Base-by-base conservation (phyloP, 2,113 vertebrate species). In the Myodes glareolus region DNA sequence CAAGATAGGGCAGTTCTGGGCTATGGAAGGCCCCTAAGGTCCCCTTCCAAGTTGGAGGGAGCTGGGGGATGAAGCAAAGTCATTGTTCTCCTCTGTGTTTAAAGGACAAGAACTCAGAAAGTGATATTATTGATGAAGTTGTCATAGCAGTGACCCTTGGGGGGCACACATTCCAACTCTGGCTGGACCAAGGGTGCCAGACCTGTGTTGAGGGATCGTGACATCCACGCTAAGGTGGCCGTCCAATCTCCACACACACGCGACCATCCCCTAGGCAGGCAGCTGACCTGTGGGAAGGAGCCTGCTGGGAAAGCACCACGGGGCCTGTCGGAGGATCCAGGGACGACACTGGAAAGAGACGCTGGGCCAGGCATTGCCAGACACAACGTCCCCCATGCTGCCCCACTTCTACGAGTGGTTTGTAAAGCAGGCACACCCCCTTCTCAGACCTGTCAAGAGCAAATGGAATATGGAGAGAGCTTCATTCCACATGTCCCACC, bases 81-180 rank as follows among this genome's bases (percentile, higher is more conserved):
- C 90, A 97, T 98, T 98, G 98, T 98, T 97, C 98, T 98, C 97
- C 96, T 77, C 80, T 36, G 98, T 98, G 98, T 97, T 98, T 98
- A 97, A 98, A 98, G 97, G 98, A 98, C 97, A 95, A 93, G 97
- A 98, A 98, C 98, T 96, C 95, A 91, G 98, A 98, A 98, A 98
- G 98, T 97, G 82, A 96, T 98, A 98, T 98, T 98, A 98, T 98
- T 98, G 98, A 98, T 98, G 98, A 94, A 96, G 86, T 99, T 78
- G 14, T 98, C 98, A 98, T 98, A 95, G 98, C 98, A 98, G 98
- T 98, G 87, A 97, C 97, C 98, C 98, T 98, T 98, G 98, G 97
- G 97, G 97, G 98, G 98, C 98, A 98, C 97, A 96, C 98, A 98
- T 98, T 99, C 98, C 97, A 58, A 98, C 98, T 98, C 68, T 88